A percentile compares a stretch with the other conserved stretches of the same genome.
Evolutionary conservation across 2,888 invertebrate species (phyloP).

Genomic region (Rhopalosiphum nymphaeae): DNA sequence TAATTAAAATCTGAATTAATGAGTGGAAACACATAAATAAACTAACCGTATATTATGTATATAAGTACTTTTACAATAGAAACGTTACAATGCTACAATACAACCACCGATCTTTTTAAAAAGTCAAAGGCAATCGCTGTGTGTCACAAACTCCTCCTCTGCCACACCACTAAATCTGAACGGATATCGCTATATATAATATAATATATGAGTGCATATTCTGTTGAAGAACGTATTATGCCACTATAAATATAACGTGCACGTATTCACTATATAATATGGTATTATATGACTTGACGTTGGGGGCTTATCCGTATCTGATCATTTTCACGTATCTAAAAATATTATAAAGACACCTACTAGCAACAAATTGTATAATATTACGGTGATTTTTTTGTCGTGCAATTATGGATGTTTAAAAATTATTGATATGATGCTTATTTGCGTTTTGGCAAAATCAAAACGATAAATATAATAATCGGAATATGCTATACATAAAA

Average conservation of each 20-base stretch:
- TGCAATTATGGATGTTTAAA: background rate
- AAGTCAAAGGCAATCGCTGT: background rate
- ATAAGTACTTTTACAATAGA: background rate
- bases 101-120: background rate
- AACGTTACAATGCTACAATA: background rate
- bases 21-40: background rate
- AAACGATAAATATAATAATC: background rate
- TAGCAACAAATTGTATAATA: background rate
- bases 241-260: constrained; percentile 1
- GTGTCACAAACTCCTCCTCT: background rate
- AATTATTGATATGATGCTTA: background rate
- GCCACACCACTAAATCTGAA: background rate
- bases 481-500: no score
- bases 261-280: background rate
- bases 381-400: background rate
- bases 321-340: background rate
- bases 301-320: background rate
- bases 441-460: background rate
- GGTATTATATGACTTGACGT: background rate
- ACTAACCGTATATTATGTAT: background rate
- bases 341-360: background rate
- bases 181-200: background rate
- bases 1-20: background rate
- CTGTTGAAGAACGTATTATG: background rate
- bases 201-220: background rate